A percentile compares a stretch with the other conserved stretches of the same genome.
Evolutionary conservation across 2,113 vertebrate genomes (phyloP).

Genomic region (Otolemur garnettii): DNA sequence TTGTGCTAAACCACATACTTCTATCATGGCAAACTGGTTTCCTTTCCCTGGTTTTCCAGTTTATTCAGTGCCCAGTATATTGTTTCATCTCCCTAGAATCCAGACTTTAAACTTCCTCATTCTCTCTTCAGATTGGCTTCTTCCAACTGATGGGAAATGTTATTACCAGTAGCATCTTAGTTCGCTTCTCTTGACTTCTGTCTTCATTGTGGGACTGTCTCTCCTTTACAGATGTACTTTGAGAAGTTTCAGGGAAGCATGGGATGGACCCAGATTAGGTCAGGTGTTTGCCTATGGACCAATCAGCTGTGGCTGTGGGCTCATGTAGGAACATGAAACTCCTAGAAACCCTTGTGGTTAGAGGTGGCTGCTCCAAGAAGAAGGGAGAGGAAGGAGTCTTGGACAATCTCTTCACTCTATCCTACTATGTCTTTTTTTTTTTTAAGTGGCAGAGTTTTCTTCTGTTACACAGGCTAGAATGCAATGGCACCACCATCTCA

Average conservation of each 20-base stretch:
- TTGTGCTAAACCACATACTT: background rate
- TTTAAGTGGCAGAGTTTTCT: no score
- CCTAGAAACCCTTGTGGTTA: background rate
- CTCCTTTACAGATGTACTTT: slow-evolving; percentile 36
- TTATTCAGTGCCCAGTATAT: background rate
- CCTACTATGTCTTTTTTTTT: background rate
- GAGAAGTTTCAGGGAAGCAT: slow-evolving; percentile 21
- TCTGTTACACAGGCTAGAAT: no score
- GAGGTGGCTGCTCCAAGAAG: background rate
- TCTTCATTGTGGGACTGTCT: background rate
- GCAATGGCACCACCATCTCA: no score
- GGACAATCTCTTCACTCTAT: background rate
- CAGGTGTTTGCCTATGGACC: background rate
- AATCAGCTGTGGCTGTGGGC: background rate
- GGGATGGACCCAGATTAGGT: background rate
- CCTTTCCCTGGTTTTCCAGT: background rate
- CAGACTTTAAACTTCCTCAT: background rate
- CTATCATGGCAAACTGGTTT: background rate
- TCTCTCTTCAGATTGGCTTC: background rate
- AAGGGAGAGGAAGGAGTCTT: background rate
- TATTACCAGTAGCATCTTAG: background rate
- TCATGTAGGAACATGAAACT: background rate
- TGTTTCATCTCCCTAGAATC: background rate
- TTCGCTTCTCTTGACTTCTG: background rate
- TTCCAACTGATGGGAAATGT: background rate